Percentiles rank a stretch among this genome's conserved stretches.
Evolutionary conservation across 2,888 invertebrate species (phyloP).

Genomic region (Xanthorhoe spadicearia): DNA sequence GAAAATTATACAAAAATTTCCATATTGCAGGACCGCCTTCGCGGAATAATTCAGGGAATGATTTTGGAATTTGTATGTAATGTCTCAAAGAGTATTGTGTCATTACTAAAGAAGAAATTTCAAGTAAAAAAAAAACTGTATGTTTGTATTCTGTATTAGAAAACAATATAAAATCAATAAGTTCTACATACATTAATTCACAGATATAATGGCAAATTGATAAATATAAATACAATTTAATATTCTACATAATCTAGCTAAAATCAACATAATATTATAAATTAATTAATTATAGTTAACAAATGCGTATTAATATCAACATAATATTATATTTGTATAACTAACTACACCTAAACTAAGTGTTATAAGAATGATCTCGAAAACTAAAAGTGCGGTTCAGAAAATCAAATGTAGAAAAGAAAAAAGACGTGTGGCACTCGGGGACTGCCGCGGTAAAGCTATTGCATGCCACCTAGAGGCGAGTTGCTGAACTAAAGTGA

Average conservation of each 20-base stretch:
- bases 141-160: background rate
- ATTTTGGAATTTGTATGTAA: too few species aligned
- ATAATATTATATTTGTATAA: background rate
- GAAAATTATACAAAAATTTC: too few species aligned
- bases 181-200: background rate
- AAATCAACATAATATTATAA: conserved; percentile 1
- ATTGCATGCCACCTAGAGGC: too few species aligned
- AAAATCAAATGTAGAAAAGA: too few species aligned
- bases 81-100: too few species aligned
- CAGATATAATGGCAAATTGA: conserved; percentile 9
- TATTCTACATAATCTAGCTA: conserved; percentile 22
- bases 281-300: conserved; percentile 5
- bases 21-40: too few species aligned
- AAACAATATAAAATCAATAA: background rate
- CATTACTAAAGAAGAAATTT: too few species aligned
- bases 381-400: too few species aligned
- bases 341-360: background rate
- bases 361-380: background rate
- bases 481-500: too few species aligned
- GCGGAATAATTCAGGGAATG: too few species aligned
- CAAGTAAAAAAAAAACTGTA: background rate
- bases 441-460: too few species aligned
- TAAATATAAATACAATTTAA: conserved; percentile 2
- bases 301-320: conserved; percentile 11
- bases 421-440: too few species aligned